Evolutionary conservation across 2,888 invertebrate species (phyloP), one percentile per base, ranked within the genome.

Genomic region (Neoscelio sp.): DNA sequence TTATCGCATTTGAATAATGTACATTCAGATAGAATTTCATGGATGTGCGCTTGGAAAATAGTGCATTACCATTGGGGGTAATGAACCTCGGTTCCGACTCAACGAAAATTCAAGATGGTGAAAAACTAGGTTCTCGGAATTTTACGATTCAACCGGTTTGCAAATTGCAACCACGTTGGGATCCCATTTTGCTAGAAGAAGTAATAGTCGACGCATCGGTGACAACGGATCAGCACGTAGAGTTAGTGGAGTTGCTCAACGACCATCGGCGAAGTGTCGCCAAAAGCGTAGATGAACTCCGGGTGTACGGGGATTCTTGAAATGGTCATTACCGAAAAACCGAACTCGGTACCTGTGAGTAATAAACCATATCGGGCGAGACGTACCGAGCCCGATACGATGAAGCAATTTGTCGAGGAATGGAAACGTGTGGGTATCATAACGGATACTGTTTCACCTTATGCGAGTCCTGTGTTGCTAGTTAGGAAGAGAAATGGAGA

Each of bases 311-410:
- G 17, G 23, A 2, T 23, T 4, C 23, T 23, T 23, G 23, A 23
- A 6, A 23, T 23, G 23, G 23, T 4, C 6, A 48, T 48, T 4
- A n/a, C 8, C 17, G 10, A 17, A 6, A 48, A 17, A 8, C 48
- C 23, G 5, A 18, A 18, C 4, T 1, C 44, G 20, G 17, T 68
- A 46, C 58, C 58, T 20, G 18, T 50, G 13, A 15, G 20, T 17
- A 1, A 18, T 33, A 23, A 48, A 33, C 62, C 48, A 0, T 50
- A 65, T 10, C 17, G 28, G 26, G 15, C 17, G 2, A 65, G 23
- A 18, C 7, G 28, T 46, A 5, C 2, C 33, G 33, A 33, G 5
- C n/a, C 10, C n/a, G 10, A 33, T 2, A 10, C 1, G 10, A 33
- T 33, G 1, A n/a, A 10, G 12, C n/a, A 8, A 1, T 12, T 33